phyloP scores from a whole-genome alignment of 2,888 invertebrate species.

The Danaus chrysippus region DNA sequence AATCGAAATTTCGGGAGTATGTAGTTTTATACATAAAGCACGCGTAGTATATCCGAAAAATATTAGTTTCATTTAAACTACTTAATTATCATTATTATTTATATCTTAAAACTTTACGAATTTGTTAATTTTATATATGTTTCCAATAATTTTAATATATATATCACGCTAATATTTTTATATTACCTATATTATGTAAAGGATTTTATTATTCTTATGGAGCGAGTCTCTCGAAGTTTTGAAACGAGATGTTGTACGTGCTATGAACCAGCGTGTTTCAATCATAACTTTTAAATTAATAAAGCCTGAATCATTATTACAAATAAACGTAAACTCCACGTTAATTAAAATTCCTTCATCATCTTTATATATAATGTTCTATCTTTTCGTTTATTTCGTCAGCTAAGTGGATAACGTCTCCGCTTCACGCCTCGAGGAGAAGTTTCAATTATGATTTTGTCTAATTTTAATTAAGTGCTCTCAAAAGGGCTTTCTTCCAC shows the following conservation, averaged over 20 bases:
- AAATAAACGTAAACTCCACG: no score
- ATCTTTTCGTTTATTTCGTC: slow-evolving; percentile 13
- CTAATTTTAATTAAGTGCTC: slow-evolving; percentile 79
- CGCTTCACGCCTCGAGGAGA: slow-evolving; percentile 77
- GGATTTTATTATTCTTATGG: slow-evolving; percentile 47
- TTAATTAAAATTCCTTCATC: no score
- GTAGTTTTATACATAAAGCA: no score
- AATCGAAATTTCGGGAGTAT: no score
- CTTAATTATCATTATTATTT: background rate
- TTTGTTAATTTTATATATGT: no score
- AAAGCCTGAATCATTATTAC: slow-evolving; percentile 15
- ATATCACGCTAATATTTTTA: no score
- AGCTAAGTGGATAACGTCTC: slow-evolving; percentile 76
- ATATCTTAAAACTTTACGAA: no score
- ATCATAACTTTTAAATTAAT: slow-evolving; percentile 60
- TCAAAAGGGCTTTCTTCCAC: slow-evolving; percentile 77
- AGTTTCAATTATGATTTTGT: slow-evolving; percentile 80
- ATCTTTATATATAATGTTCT: no score
- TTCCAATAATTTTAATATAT: no score
- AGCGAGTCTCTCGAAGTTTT: slow-evolving; percentile 69
- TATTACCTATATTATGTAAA: no score
- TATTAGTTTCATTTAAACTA: no score
- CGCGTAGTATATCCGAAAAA: no score
- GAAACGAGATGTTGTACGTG: slow-evolving; percentile 54
- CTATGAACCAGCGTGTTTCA: slow-evolving; percentile 60